Conservation (phyloP, 2,888 invertebrate genomes). For the Operophtera brumata region DNA sequence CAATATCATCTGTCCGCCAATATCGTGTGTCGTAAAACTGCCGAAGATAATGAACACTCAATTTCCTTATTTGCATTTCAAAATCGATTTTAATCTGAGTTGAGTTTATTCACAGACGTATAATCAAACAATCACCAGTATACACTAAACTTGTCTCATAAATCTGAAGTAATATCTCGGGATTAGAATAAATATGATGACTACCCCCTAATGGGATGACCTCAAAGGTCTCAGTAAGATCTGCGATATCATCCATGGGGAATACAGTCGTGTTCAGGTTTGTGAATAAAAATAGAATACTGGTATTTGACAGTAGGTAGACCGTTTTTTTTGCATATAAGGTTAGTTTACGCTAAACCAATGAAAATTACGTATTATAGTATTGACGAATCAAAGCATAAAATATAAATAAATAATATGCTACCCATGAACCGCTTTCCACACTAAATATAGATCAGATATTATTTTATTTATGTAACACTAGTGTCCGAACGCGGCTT, state of each 20-base stretch:
- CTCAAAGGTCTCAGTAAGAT: too few relatives aligned
- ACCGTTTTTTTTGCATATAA: too few relatives aligned
- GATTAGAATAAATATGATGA: constrained; percentile 32
- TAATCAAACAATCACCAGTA: constrained; percentile 62
- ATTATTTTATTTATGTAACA: too few relatives aligned
- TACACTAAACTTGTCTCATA: constrained; percentile 54
- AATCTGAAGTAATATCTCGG: constrained; percentile 50
- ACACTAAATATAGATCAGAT: too few relatives aligned
- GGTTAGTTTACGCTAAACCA: too few relatives aligned
- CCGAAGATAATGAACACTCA: constrained; percentile 33
- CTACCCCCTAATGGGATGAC: neutral
- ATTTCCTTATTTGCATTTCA: constrained; percentile 51
- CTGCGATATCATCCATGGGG: neutral
- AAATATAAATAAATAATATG: too few relatives aligned
- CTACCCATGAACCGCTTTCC: too few relatives aligned
- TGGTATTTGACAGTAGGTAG: too few relatives aligned
- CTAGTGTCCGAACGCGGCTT: too few relatives aligned
- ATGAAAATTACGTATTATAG: too few relatives aligned
- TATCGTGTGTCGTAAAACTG: constrained; percentile 29
- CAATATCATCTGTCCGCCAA: constrained; percentile 17
- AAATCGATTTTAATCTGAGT: constrained; percentile 45
- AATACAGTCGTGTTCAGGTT: neutral
- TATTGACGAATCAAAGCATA: too few relatives aligned
- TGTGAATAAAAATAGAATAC: neutral
- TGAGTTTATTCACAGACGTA: constrained; percentile 44